Percentiles rank a stretch among this genome's conserved stretches.
Conservation (phyloP, 2,113 vertebrate species). For the Cebidichthys violaceus region DNA sequence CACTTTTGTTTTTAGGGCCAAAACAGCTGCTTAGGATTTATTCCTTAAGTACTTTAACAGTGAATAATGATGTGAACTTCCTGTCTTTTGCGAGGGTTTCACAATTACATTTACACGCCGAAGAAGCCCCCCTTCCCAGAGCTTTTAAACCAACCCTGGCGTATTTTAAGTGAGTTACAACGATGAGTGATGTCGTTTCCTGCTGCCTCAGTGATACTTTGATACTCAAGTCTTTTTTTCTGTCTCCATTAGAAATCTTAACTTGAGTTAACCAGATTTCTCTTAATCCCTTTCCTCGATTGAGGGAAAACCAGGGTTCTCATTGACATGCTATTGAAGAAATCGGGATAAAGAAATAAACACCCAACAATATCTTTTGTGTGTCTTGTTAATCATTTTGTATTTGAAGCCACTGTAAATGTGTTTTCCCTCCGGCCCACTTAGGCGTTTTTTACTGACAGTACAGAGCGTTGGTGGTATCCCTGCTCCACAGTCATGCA, state of each 20-base stretch:
- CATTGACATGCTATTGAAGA: not conserved
- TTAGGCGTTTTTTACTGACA: conserved; percentile 37
- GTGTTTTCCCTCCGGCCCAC: conserved; percentile 36
- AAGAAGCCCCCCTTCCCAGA: conserved; percentile 3
- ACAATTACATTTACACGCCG: conserved; percentile 1
- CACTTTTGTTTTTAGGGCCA: not conserved
- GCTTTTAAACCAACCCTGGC: conserved; percentile 16
- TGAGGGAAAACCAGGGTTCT: not conserved
- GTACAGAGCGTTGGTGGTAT: conserved; percentile 29
- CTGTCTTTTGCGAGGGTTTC: not conserved
- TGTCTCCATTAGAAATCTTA: not conserved
- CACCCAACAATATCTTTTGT: not conserved
- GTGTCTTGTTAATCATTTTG: conserved; percentile 15
- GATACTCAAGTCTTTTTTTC: not conserved
- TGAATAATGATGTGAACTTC: not conserved
- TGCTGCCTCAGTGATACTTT: conserved; percentile 15
- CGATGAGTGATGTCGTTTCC: conserved; percentile 44
- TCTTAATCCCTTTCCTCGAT: not conserved
- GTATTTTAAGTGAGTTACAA: conserved; percentile 38
- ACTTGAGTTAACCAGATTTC: not conserved
- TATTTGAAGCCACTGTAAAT: conserved; percentile 14
- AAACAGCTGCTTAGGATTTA: conserved; percentile 15
- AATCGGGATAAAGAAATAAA: conserved; percentile 4
- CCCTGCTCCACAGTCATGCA: conserved; percentile 44
- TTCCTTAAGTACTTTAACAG: conserved; percentile 10